phyloP scores from a whole-genome alignment of 2,797 vertebrate genomes.

The Acrossocheilus fasciatus region DNA sequence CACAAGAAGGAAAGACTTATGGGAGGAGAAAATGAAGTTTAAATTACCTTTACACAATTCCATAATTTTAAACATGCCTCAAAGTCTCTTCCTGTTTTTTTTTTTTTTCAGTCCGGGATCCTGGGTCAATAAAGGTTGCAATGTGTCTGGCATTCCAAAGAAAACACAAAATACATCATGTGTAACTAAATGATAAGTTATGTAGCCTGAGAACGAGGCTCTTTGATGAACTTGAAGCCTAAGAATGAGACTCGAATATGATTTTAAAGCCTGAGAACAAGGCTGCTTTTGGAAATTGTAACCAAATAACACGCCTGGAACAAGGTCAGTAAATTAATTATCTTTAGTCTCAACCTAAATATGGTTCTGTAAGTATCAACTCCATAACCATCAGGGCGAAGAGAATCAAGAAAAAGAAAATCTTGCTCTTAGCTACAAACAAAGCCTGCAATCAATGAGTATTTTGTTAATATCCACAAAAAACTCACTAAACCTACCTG shows the following conservation, averaged over 20 bases:
- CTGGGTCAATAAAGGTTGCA: not conserved
- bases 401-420: too few relatives aligned
- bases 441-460: too few relatives aligned
- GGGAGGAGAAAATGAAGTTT: not conserved
- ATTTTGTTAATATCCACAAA: not conserved
- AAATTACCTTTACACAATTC: not conserved
- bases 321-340: too few relatives aligned
- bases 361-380: too few relatives aligned
- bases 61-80: not conserved
- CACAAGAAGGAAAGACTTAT: too few relatives aligned
- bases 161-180: not conserved
- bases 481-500: not conserved
- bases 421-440: too few relatives aligned
- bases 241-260: not conserved
- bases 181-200: not conserved
- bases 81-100: not conserved
- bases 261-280: not conserved
- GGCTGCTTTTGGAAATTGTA: not conserved
- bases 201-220: not conserved
- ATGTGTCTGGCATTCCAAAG: not conserved
- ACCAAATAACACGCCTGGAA: not conserved
- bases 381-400: too few relatives aligned
- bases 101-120: not conserved
- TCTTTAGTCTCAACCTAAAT: too few relatives aligned
- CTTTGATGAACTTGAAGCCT: not conserved